Evolutionary conservation across 2,113 vertebrate genomes (phyloP).

Genomic region (Tinamus guttatus): DNA sequence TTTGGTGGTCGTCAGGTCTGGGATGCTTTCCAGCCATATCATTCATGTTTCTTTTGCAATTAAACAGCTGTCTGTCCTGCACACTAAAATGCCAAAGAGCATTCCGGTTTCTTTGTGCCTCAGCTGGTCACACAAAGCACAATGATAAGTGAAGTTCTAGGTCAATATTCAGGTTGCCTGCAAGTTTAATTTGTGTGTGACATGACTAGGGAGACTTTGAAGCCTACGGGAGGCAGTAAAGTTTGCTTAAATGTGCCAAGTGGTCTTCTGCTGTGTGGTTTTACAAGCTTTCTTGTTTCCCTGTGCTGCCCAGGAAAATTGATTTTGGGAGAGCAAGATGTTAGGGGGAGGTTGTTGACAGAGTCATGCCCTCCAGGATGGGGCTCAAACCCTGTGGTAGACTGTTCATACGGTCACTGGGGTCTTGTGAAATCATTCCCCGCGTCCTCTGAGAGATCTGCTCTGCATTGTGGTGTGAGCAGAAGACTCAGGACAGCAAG

Average conservation of each 20-base stretch:
- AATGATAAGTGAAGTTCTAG: fast-evolving
- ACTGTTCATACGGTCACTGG: not conserved
- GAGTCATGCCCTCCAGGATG: not conserved
- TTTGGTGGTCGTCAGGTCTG: not conserved
- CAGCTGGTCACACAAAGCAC: fast-evolving
- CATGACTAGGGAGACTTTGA: not conserved
- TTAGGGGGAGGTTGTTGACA: not conserved
- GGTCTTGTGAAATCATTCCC: not conserved
- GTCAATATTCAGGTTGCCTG: not conserved
- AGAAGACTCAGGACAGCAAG: not conserved
- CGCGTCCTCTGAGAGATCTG: not conserved
- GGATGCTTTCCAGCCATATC: not conserved
- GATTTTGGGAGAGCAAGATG: not conserved
- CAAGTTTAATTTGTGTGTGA: not conserved
- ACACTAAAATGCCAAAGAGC: not conserved
- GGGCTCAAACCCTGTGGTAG: not conserved
- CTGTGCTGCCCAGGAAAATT: fast-evolving
- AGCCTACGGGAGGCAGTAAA: not conserved
- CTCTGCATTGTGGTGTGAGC: not conserved
- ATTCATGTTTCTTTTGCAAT: not conserved
- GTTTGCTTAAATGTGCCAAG: not conserved
- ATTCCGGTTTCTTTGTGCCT: not conserved
- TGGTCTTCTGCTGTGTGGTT: not conserved
- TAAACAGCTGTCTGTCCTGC: not conserved
- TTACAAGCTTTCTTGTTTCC: fast-evolving